phyloP scores from a whole-genome alignment of 2,888 invertebrate genomes.

The Nematopogon swammerdamellus region DNA sequence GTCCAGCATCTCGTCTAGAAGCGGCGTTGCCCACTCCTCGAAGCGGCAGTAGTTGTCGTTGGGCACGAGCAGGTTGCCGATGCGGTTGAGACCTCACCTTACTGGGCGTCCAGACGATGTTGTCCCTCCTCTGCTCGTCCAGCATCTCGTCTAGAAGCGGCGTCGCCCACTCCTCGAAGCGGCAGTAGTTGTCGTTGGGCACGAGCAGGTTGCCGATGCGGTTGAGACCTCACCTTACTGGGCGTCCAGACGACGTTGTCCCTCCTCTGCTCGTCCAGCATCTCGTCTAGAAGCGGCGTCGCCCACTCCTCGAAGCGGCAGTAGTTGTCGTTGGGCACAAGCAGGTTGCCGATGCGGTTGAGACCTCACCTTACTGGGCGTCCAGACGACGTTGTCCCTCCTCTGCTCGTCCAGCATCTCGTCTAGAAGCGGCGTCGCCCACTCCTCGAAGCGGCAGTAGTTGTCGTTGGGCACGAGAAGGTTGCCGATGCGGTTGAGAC shows the following conservation, averaged over 20 bases:
- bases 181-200: constrained; percentile 97
- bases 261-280: constrained; percentile 82
- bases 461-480: constrained; percentile 96
- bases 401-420: constrained; percentile 88
- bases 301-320: constrained; percentile 98
- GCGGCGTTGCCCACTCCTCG: constrained; percentile 96
- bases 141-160: constrained; percentile 91
- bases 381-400: constrained; percentile 73
- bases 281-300: constrained; percentile 86
- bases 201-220: constrained; percentile 87
- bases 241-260: constrained; percentile 85
- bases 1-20: constrained; percentile 83
- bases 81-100: constrained; percentile 70
- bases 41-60: constrained; percentile 98
- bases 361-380: constrained; percentile 71
- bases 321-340: constrained; percentile 98
- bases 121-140: constrained; percentile 74
- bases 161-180: constrained; percentile 96
- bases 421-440: constrained; percentile 92
- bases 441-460: constrained; percentile 96
- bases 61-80: constrained; percentile 89
- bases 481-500: constrained; percentile 86
- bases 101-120: constrained; percentile 80
- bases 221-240: constrained; percentile 66
- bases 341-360: constrained; percentile 83